Percentiles rank a stretch among this genome's conserved stretches.
These are phyloP conservation scores for Hystrix cristata DNA, from an alignment of 2,113 vertebrate species.

Conservation along the genomic window DNA sequence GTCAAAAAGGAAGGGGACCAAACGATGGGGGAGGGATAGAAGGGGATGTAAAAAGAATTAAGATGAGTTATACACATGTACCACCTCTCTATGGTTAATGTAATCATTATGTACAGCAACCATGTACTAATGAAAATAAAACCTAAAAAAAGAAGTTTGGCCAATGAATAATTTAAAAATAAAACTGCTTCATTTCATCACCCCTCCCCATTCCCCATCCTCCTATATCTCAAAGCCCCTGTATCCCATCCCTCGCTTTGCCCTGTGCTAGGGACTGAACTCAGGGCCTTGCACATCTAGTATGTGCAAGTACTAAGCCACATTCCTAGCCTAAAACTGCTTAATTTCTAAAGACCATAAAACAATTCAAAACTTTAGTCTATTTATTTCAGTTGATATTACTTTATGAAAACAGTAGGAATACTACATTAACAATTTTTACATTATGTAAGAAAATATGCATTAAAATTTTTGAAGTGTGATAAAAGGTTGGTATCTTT, in stretches of 20 bases:
- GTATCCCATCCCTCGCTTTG: neutral
- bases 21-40: neutral
- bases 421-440: neutral
- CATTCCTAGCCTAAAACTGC: neutral
- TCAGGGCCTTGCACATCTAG: neutral
- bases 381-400: neutral
- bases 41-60: neutral
- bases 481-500: neutral
- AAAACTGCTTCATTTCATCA: neutral
- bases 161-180: neutral
- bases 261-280: neutral
- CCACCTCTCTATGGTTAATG: neutral
- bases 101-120: neutral
- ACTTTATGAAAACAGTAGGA: slow-evolving; percentile 28
- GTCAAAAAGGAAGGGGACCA: neutral
- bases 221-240: neutral
- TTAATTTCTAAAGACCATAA: slow-evolving; percentile 37
- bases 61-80: neutral
- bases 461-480: slow-evolving; percentile 4
- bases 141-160: neutral
- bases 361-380: slow-evolving; percentile 1
- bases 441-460: slow-evolving; percentile 1
- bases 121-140: neutral
- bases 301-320: neutral
- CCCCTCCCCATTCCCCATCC: neutral